A percentile compares a stretch with the other conserved stretches of the same genome.
Conservation (phyloP, 2,888 invertebrate genomes). For the Phaonia tiefii region DNA sequence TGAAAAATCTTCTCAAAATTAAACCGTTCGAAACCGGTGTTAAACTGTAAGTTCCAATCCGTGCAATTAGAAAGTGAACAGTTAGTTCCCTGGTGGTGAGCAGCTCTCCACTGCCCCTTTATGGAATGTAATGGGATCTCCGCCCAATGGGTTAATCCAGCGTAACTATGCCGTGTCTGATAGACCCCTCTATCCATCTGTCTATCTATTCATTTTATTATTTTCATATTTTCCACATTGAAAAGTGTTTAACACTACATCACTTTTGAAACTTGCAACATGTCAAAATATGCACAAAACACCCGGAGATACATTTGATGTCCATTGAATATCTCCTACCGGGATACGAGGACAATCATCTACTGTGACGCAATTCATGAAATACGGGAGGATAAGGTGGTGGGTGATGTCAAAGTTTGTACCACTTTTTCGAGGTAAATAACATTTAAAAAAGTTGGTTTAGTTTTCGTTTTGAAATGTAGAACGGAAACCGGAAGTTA, state of each 20-base stretch:
- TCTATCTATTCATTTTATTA: slow-evolving; percentile 21
- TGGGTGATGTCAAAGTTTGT: neutral
- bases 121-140: too few species aligned
- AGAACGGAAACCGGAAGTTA: slow-evolving; percentile 16
- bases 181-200: slow-evolving; percentile 1
- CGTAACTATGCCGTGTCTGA: neutral
- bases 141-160: slow-evolving; percentile 36
- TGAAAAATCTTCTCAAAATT: too few species aligned
- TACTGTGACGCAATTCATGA: neutral
- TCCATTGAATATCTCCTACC: neutral
- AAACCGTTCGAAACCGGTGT: too few species aligned
- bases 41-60: too few species aligned
- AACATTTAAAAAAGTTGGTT: slow-evolving; percentile 29
- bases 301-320: neutral
- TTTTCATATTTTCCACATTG: slow-evolving; percentile 38
- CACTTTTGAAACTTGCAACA: slow-evolving; percentile 5
- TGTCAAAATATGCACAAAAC: slow-evolving; percentile 26
- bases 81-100: too few species aligned
- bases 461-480: neutral
- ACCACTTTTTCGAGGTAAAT: slow-evolving; percentile 23
- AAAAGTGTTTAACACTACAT: slow-evolving; percentile 35
- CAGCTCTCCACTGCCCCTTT: too few species aligned
- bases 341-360: too few species aligned
- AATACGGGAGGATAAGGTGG: neutral
- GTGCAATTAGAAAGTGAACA: too few species aligned